Percentiles rank a stretch among this genome's conserved stretches.
Evolutionary conservation across 2,113 vertebrate species (phyloP).

Genomic region (Gavialis gangeticus): DNA sequence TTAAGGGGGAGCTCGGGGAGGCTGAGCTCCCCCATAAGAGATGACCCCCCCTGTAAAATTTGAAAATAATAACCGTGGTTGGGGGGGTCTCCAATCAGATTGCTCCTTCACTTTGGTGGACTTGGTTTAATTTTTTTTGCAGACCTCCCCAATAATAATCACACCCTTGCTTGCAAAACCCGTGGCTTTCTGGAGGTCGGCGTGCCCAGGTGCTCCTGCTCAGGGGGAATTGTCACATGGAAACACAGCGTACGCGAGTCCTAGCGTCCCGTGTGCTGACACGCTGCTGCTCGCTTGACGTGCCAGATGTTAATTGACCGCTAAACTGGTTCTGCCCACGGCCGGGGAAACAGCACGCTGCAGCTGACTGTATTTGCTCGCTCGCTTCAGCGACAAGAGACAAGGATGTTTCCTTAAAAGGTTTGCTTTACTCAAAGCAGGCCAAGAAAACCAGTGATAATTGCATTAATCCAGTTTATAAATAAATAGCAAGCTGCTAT

Average conservation of each 20-base stretch:
- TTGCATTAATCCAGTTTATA: neutral
- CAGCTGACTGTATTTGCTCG: neutral
- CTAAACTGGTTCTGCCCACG: neutral
- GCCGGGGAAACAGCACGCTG: neutral
- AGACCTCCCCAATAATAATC: too few species aligned
- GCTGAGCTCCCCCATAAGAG: too few species aligned
- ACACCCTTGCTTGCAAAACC: too few species aligned
- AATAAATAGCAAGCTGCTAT: neutral
- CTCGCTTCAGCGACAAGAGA: neutral
- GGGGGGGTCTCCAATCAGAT: too few species aligned
- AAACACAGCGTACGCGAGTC: neutral
- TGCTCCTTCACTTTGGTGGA: too few species aligned
- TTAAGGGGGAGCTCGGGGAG: too few species aligned
- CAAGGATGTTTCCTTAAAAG: neutral
- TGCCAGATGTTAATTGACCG: neutral
- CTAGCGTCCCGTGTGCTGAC: neutral
- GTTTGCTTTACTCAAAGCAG: neutral
- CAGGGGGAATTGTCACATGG: neutral
- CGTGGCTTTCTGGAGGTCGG: too few species aligned
- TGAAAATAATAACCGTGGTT: too few species aligned
- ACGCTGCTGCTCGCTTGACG: neutral
- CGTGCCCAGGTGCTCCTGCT: neutral
- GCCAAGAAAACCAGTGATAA: neutral
- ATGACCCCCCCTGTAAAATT: too few species aligned
- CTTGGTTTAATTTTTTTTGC: too few species aligned